Evolutionary conservation across 2,888 invertebrate genomes (phyloP), one percentile per base, ranked within the genome.

Genomic region (Lithodes maja): DNA sequence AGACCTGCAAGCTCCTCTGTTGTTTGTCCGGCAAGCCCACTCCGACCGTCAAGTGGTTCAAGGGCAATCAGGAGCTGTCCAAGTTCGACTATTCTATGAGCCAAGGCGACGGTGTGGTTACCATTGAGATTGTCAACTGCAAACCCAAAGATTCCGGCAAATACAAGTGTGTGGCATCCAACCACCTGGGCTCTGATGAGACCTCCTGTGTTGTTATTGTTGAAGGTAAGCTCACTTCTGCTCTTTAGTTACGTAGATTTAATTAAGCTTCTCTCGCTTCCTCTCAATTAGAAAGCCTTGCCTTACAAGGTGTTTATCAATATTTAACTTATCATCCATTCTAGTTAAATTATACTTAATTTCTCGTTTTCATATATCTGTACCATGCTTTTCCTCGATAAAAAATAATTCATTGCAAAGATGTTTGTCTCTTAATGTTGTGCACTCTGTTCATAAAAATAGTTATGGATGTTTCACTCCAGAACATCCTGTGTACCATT

Each of bases 1-100:
- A 98, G 88, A 98, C 98, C 90, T 99, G 99, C 95, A 99, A 99
- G 95, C 95, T 99, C 92, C 96, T 99, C 80, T 99, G 99, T 94
- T 99, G 99, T 93, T 95, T 99, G 91, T 97, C 97, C 93, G 99
- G 99, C 92, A 97, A 97, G 93, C 99, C 99, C 90, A 95, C 96
- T 93, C 99, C 99, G 33, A 97, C 97, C 61, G 99, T 99, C 79
- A 91, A 91, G 82, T 91, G 91, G 91, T 94, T 94, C 95, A 99
- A 99, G 94, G 99, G 99, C 93, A 97, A 96, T 92, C 96, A 96
- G 81, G 99, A 99, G 94, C 95, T 99, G 54, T 97, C 96, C 88
- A 97, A 97, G 94, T 96, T 97, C 93, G 98, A 98, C 93, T 99
- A 97, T 94, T 95, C 97, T 86, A 98, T 98, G 96, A 95, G 96